These are phyloP conservation scores for Turritopsis dohrnii DNA, from an alignment of 30 jellyfish, hydroid and myxozoan genomes.

Conservation along the genomic window DNA sequence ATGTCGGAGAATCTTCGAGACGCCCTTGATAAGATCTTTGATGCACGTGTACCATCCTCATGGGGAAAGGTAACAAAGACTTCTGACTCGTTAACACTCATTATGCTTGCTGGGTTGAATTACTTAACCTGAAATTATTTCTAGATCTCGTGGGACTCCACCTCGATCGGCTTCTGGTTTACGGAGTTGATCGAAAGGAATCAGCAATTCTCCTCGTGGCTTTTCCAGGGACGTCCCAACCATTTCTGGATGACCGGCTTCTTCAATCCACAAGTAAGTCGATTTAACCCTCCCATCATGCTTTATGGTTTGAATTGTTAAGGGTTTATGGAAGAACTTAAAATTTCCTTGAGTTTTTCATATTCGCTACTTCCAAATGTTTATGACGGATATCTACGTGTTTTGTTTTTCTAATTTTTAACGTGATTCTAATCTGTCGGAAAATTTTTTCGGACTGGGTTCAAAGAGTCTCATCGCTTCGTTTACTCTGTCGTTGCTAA, in stretches of 20 bases:
- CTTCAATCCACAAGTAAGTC: slow-evolving; percentile 75
- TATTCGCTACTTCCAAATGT: too few species aligned
- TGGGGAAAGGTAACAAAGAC: slow-evolving; percentile 88
- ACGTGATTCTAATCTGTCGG: too few species aligned
- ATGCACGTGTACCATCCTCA: slow-evolving; percentile 69
- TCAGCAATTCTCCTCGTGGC: slow-evolving; percentile 60
- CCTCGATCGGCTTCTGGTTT: slow-evolving; percentile 81
- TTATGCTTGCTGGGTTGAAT: too few species aligned
- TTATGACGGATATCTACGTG: too few species aligned
- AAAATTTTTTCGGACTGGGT: too few species aligned
- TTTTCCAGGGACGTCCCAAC: slow-evolving; percentile 72
- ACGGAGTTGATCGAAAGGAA: slow-evolving; percentile 76
- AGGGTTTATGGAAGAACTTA: too few species aligned
- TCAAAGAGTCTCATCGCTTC: too few species aligned
- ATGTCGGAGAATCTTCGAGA: slow-evolving; percentile 76
- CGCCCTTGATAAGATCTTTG: slow-evolving; percentile 77
- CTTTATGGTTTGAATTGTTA: too few species aligned
- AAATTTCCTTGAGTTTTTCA: too few species aligned
- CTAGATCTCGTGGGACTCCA: slow-evolving; percentile 77
- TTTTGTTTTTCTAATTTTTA: too few species aligned
- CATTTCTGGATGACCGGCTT: slow-evolving; percentile 87
- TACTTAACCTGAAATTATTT: neutral
- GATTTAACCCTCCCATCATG: neutral
- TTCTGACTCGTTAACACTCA: too few species aligned
- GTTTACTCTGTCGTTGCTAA: neutral